Evolutionary conservation across 92 coral and sea anemone genomes (phyloP).

Genomic region (Siderastrea radians): DNA sequence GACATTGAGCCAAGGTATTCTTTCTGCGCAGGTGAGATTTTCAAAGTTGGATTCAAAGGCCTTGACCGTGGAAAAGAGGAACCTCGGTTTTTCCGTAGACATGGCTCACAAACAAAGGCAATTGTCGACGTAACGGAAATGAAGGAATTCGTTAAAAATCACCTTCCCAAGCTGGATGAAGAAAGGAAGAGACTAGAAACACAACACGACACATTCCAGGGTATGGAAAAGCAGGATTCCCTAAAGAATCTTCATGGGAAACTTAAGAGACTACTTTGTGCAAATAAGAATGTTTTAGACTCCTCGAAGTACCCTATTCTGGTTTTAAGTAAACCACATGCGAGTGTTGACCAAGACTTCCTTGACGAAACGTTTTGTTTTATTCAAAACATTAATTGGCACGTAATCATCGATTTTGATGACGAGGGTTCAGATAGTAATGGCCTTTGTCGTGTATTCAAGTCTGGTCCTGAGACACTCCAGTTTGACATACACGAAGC

Average conservation of each 20-base stretch:
- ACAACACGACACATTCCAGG: neutral
- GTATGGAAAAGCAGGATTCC: conserved; percentile 9
- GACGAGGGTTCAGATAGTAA: conserved; percentile 34
- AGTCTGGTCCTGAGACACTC: conserved; percentile 3
- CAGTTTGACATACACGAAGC: conserved; percentile 61
- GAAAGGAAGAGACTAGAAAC: conserved; percentile 33
- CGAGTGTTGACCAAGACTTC: neutral
- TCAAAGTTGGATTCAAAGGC: conserved; percentile 26
- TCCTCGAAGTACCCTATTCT: conserved; percentile 21
- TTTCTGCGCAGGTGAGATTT: conserved; percentile 34
- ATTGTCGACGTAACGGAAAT: conserved; percentile 5
- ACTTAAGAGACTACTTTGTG: conserved; percentile 46
- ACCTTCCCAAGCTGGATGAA: conserved; percentile 43
- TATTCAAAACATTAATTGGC: conserved; percentile 24
- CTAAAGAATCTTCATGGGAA: conserved; percentile 16
- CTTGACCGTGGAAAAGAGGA: conserved; percentile 20
- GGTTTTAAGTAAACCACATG: conserved; percentile 20
- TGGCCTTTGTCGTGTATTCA: conserved; percentile 46
- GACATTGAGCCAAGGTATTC: conserved; percentile 57
- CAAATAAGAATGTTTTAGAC: conserved; percentile 29
- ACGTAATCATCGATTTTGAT: conserved; percentile 29
- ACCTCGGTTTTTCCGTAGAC: conserved; percentile 25
- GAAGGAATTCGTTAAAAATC: conserved; percentile 1
- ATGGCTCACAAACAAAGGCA: conserved; percentile 42
- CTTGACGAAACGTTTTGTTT: conserved; percentile 11